These are phyloP conservation scores for Okamejei kenojei DNA, from an alignment of 2,797 vertebrate species.

Conservation along the genomic window DNA sequence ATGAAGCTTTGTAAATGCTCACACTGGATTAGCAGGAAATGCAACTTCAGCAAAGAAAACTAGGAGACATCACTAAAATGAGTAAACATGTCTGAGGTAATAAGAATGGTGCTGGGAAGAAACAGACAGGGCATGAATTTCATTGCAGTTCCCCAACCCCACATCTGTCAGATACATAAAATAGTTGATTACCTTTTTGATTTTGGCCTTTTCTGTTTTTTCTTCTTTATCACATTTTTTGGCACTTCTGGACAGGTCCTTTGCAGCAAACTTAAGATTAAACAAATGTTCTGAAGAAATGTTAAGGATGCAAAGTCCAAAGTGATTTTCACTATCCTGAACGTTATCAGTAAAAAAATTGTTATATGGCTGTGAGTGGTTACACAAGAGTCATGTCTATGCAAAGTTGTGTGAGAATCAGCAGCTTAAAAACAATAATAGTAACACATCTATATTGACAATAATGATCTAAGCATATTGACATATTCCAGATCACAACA, in stretches of 20 bases:
- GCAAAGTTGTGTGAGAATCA: not conserved
- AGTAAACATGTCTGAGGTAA: not conserved
- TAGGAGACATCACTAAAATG: not conserved
- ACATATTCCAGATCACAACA: not conserved
- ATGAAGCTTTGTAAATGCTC: not conserved
- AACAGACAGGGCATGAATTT: not conserved
- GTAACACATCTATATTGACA: not conserved
- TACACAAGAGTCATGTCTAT: not conserved
- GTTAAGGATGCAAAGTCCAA: conserved; percentile 16
- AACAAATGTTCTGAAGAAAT: conserved; percentile 61
- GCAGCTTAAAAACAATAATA: not conserved
- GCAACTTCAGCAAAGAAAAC: not conserved
- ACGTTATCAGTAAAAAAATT: not conserved
- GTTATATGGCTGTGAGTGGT: not conserved
- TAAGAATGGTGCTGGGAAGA: not conserved
- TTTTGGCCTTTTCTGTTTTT: conserved; percentile 66
- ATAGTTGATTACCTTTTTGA: conserved; percentile 63
- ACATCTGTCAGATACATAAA: not conserved
- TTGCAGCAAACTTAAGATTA: conserved; percentile 69
- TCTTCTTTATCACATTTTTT: conserved; percentile 75
- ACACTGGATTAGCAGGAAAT: not conserved
- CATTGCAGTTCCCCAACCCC: not conserved
- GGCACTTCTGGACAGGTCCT: conserved; percentile 66
- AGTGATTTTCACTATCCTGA: not conserved
- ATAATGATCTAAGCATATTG: not conserved